Evolutionary conservation across 1,140 invertebrate genomes (phyloP).

Genomic region (Zeugodacus cucurbitae): DNA sequence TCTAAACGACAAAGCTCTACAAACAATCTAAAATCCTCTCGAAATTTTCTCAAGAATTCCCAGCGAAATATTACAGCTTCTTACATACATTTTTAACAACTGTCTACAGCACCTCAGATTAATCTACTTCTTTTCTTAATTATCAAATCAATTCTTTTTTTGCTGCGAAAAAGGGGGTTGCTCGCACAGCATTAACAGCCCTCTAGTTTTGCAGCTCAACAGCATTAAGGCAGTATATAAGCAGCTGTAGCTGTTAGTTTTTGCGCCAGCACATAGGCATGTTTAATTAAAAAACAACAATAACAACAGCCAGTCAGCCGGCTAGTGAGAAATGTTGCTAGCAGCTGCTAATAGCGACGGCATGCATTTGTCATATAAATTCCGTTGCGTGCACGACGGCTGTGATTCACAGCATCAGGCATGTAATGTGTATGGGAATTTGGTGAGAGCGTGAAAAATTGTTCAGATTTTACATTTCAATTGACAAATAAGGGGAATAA

Average conservation of each 20-base stretch:
- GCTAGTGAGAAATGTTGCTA: background rate
- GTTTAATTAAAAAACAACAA: slow-evolving; percentile 17
- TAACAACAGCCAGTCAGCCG: background rate
- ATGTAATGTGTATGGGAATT: background rate
- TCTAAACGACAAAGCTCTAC: no score
- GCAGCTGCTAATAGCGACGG: slow-evolving; percentile 27
- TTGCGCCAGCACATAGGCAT: background rate
- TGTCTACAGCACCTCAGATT: no score
- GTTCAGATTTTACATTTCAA: background rate
- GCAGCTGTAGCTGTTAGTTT: background rate
- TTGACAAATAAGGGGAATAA: no score
- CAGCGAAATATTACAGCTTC: no score
- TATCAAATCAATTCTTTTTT: no score
- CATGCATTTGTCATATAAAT: background rate
- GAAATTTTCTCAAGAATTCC: no score
- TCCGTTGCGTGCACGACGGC: background rate
- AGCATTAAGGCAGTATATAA: background rate
- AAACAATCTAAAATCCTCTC: no score
- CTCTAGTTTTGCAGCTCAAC: background rate
- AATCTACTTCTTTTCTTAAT: no score
- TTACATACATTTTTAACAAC: no score
- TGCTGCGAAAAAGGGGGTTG: background rate
- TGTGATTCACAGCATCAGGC: background rate
- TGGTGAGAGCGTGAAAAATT: background rate
- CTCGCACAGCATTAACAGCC: background rate